A percentile compares a stretch with the other conserved stretches of the same genome.
Evolutionary conservation across 2,113 vertebrate genomes (phyloP).

Genomic region (Podocnemis expansa): DNA sequence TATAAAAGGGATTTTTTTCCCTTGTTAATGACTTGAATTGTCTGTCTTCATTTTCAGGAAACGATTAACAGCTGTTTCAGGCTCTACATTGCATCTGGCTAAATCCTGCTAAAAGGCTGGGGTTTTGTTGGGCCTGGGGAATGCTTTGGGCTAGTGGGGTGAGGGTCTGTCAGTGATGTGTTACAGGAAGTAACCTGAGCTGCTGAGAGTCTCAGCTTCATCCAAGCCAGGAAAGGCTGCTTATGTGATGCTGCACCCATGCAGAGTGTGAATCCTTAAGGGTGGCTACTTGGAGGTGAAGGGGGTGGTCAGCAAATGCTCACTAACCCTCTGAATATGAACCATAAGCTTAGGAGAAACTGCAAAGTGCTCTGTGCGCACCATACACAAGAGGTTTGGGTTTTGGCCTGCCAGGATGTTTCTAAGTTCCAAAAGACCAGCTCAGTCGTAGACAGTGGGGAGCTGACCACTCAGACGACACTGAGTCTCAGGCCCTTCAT

Average conservation of each 20-base stretch:
- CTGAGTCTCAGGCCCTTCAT: neutral
- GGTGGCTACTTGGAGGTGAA: neutral
- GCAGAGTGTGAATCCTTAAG: neutral
- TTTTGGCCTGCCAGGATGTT: neutral
- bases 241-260: neutral
- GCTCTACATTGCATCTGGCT: neutral
- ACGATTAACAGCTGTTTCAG: neutral
- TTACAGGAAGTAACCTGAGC: neutral
- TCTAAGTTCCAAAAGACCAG: neutral
- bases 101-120: neutral
- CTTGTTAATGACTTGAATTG: neutral
- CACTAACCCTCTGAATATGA: too few species aligned
- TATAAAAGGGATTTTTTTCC: neutral
- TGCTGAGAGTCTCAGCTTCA: neutral
- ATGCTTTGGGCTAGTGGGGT: too few species aligned
- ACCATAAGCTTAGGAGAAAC: too few species aligned
- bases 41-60: neutral
- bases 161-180: too few species aligned
- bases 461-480: neutral
- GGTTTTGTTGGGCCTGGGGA: too few species aligned
- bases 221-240: neutral
- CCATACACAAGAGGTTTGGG: neutral
- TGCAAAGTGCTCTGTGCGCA: neutral
- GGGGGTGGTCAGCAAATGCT: neutral
- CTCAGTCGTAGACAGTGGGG: neutral